Base-by-base conservation (phyloP, 2,113 vertebrate species). In the Stigmatopora argus region DNA sequence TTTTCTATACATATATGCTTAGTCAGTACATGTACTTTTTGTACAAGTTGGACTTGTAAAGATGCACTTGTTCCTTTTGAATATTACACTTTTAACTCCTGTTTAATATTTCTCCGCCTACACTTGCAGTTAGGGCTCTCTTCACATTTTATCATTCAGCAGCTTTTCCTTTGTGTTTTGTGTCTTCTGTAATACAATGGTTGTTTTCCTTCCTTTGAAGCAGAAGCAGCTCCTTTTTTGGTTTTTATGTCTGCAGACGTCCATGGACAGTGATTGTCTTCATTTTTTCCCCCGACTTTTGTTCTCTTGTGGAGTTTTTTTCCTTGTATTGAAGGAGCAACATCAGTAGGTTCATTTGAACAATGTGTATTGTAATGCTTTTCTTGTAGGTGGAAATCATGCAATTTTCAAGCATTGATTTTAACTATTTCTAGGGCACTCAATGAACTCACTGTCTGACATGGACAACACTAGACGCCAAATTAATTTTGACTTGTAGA, bases 141-240 rank as follows among this genome's bases (percentile, higher is more conserved):
- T 64, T 66, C 62, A 68, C 49, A 35, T 69, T 83, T 75, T 66
- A 57, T 85, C 76, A 81, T 84, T 73, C 72, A 80, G 72, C 70
- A 65, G 83, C 73, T 73, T 76, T 78, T 74, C 70, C 62, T 26
- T 71, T 45, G 60, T 11, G 3, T 67, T 78, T 52, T 8, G 57
- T 71, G 69, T 77, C 75, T 67, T 55, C 49, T 80, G 71, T 80
- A 79, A 83, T 71, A 65, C 66, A 70, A 69, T 75, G 77, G 67
- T 71, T 78, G 71, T 80, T 80, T 72, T 62, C 57, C 45, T 52
- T 57, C 64, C 86, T 84, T 87, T 87, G 82, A 86, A 87, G 79
- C 75, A 67, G 55, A 58, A 69, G 34, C 61, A 38, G 49, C 26
- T n/a, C 58, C 67, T 69, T 80, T 81, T 75, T 64, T 75, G 44